Evolutionary conservation across 2,888 invertebrate genomes (phyloP), one percentile per base, ranked within the genome.

Genomic region (Idaea aversata): DNA sequence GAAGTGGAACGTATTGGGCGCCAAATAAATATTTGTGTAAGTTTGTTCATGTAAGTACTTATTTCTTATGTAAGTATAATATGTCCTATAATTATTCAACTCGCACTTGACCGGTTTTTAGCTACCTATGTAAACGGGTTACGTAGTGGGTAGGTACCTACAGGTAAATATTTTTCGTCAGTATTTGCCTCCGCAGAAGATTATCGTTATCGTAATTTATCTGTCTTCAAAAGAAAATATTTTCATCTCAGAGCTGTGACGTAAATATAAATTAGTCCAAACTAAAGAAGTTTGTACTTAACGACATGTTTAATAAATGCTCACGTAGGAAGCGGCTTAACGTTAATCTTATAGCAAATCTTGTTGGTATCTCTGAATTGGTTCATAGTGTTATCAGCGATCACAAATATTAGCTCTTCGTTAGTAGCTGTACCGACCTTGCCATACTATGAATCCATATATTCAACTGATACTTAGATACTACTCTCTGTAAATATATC

Each of bases 331-430:
- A 71, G 76, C 80, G 80, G 88, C 88, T 91, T 89, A 90, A 73
- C 81, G 77, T 80, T 92, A 92, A 92, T 92, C 92, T 88, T 67
- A 88, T 85, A 87, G 86, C 82, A 92, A 92, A 93, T 91, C 89
- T 91, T 82, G 84, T 84, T 84, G 82, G 80, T 90, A 89, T 87
- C 88, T 83, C 82, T 81, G 83, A 91, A 91, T 91, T 88, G 88
- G 91, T 91, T 87, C 87, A 89, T 85, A 91, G 86, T 88, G 89
- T 91, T 92, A 92, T 93, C 91, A 84, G 84, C 66, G 68, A 78
- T 75, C 76, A 82, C 86, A 91, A 91, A 93, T 91, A 91, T 92
- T 92, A 81, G 85, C 84, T 73, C 70, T 82, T 85, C 87, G 87
- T 87, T 86, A 85, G 83, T 79, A 82, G 87, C 87, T 73, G 76